Evolutionary conservation across 2,113 vertebrate genomes (phyloP).

Genomic region (Sminthopsis crassicaudata): DNA sequence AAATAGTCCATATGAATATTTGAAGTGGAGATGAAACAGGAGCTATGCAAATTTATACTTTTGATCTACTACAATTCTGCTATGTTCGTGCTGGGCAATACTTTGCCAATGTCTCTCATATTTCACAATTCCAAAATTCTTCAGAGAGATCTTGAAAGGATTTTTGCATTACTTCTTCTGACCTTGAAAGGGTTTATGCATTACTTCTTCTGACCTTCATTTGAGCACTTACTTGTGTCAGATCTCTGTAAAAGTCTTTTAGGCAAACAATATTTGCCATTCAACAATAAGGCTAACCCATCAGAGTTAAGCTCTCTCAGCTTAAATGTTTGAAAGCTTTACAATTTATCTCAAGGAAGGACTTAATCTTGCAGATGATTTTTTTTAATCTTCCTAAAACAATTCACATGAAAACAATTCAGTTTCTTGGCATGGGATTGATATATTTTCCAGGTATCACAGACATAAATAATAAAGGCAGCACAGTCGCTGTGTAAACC

Average conservation of each 20-base stretch:
- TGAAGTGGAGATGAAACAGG: background rate
- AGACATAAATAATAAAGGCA: background rate
- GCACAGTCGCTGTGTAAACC: background rate
- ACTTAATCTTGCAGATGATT: background rate
- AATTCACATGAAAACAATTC: background rate
- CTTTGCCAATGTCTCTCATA: background rate
- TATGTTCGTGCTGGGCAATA: background rate
- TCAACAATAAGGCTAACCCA: background rate
- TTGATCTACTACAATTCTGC: background rate
- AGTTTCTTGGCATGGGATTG: background rate
- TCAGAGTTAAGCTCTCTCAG: background rate
- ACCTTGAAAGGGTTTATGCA: too few species aligned
- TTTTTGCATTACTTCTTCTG: background rate
- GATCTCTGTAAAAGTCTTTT: background rate
- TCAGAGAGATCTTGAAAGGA: background rate
- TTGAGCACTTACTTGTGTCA: background rate
- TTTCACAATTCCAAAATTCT: background rate
- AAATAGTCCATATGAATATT: background rate
- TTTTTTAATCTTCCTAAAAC: background rate
- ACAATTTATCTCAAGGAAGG: background rate
- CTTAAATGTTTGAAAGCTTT: background rate
- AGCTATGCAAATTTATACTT: background rate
- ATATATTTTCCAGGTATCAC: background rate
- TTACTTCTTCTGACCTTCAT: background rate
- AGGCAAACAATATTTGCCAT: background rate